These are phyloP conservation scores for Burhinus oedicnemus DNA, from an alignment of 2,113 vertebrate genomes.

Conservation along the genomic window DNA sequence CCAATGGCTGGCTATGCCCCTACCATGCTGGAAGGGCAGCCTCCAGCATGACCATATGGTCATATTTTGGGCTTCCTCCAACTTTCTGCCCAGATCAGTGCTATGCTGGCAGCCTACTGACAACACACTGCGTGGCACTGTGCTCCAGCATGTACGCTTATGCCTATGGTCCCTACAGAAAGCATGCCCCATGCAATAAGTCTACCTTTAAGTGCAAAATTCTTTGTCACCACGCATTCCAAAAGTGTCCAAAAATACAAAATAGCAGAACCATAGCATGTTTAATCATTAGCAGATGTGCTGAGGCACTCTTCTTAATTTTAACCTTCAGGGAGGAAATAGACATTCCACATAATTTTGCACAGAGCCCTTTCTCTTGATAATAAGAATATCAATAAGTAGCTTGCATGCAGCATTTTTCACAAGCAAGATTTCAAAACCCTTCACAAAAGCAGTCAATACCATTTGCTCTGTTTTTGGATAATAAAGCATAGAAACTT, in stretches of 20 bases:
- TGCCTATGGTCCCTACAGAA: not conserved
- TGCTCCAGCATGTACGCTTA: rapidly evolving
- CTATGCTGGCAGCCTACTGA: not conserved
- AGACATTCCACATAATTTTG: not conserved
- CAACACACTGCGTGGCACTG: not conserved
- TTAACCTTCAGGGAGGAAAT: not conserved
- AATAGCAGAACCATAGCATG: not conserved
- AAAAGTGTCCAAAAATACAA: not conserved
- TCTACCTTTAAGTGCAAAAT: not conserved
- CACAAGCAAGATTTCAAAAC: not conserved
- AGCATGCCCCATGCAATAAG: not conserved
- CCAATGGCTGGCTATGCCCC: not conserved
- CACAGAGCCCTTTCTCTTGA: not conserved
- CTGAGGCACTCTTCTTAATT: not conserved
- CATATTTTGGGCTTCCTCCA: not conserved
- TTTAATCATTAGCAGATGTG: not conserved
- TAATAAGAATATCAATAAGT: not conserved
- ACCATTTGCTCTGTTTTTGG: not conserved
- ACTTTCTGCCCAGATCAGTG: not conserved
- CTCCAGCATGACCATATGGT: not conserved
- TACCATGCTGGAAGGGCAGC: not conserved
- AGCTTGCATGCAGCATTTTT: not conserved
- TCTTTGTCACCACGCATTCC: not conserved
- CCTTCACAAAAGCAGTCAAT: not conserved
- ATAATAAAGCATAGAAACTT: not conserved